phyloP scores from a whole-genome alignment of 2,113 vertebrate species.

The Hemichromis elongatus region DNA sequence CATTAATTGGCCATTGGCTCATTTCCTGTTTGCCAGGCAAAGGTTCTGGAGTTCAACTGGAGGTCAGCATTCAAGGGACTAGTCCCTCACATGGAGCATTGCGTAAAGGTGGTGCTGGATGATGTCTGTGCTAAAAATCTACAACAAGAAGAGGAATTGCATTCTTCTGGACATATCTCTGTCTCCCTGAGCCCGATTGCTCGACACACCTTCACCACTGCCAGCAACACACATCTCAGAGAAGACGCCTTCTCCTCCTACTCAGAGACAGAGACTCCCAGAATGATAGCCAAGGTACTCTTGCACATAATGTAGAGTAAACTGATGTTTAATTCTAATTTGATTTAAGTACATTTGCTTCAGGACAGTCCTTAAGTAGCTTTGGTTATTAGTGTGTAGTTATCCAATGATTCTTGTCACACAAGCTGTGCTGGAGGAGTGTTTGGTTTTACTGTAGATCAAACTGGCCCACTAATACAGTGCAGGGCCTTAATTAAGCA shows the following conservation, averaged over 20 bases:
- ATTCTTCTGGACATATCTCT: slow-evolving; percentile 60
- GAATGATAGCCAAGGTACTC: slow-evolving; percentile 86
- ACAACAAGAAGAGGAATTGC: slow-evolving; percentile 78
- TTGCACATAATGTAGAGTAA: background rate
- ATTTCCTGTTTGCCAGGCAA: slow-evolving; percentile 60
- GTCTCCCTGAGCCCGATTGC: slow-evolving; percentile 51
- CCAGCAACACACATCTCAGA: slow-evolving; percentile 58
- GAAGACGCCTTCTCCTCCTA: slow-evolving; percentile 60
- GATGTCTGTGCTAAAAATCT: slow-evolving; percentile 81
- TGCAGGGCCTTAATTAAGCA: background rate
- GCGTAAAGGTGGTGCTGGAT: slow-evolving; percentile 80
- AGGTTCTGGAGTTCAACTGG: slow-evolving; percentile 84
- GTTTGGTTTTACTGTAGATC: background rate
- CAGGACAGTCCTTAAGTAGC: background rate
- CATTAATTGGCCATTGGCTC: background rate
- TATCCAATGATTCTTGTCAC: background rate
- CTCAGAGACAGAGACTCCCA: slow-evolving; percentile 80
- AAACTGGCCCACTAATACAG: background rate
- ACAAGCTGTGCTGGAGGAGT: background rate
- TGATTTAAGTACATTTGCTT: background rate
- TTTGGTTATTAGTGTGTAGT: background rate
- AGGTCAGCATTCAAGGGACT: slow-evolving; percentile 82
- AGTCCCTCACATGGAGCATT: slow-evolving; percentile 80
- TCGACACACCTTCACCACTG: slow-evolving; percentile 14
- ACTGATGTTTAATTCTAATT: background rate